phyloP scores from a whole-genome alignment of 2,888 invertebrate species.

The Globia sparganii region DNA sequence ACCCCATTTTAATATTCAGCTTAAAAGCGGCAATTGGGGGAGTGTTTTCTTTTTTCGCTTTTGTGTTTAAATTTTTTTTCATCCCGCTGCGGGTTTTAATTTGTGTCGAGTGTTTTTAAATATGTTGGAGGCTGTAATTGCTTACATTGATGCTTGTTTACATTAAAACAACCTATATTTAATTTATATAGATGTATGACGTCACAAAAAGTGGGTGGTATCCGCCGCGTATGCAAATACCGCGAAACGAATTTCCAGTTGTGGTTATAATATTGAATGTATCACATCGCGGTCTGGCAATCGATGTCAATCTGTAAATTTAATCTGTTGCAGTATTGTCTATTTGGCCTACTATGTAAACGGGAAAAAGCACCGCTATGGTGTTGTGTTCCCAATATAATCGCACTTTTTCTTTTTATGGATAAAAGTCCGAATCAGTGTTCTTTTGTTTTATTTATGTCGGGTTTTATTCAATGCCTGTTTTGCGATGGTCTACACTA shows the following conservation, averaged over 20 bases:
- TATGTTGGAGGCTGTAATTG: slow-evolving; percentile 31
- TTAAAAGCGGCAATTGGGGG: slow-evolving; percentile 60
- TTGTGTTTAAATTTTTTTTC: slow-evolving; percentile 48
- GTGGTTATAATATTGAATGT: slow-evolving; percentile 57
- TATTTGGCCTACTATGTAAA: slow-evolving; percentile 9
- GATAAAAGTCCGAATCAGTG: neutral
- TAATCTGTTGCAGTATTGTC: slow-evolving; percentile 27
- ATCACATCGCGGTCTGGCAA: slow-evolving; percentile 41
- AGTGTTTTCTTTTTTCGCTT: slow-evolving; percentile 51
- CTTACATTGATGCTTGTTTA: slow-evolving; percentile 4
- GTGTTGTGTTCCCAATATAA: neutral
- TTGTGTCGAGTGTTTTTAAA: slow-evolving; percentile 58
- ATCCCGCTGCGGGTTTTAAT: slow-evolving; percentile 27
- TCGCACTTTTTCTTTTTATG: neutral
- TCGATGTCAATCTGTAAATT: slow-evolving; percentile 44
- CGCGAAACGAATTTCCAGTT: slow-evolving; percentile 53
- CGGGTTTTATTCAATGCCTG: neutral
- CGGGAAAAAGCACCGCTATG: neutral
- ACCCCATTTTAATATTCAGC: slow-evolving; percentile 68
- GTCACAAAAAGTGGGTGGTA: slow-evolving; percentile 26
- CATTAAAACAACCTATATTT: neutral
- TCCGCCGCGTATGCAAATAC: slow-evolving; percentile 41
- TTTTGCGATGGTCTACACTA: neutral
- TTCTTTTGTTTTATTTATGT: neutral
- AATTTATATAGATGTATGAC: neutral